A percentile compares a stretch with the other conserved stretches of the same genome.
Conservation (phyloP, 2,113 vertebrate species). For the Reinhardtius hippoglossoides region DNA sequence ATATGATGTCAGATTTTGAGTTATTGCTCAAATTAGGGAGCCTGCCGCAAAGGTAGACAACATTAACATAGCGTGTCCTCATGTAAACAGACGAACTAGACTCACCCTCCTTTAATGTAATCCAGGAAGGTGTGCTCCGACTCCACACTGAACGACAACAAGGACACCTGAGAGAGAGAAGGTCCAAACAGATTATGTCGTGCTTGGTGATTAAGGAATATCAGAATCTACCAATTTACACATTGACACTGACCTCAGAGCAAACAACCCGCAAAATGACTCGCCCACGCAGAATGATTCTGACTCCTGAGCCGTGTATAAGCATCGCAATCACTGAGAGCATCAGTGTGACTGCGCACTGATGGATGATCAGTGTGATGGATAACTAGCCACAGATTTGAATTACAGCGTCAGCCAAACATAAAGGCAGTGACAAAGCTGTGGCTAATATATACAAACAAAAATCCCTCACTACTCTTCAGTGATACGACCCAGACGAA, state of each 20-base stretch:
- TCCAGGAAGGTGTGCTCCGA: slow-evolving; percentile 94
- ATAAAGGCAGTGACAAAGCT: slow-evolving; percentile 36
- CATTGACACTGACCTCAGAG: slow-evolving; percentile 55
- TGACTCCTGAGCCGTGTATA: slow-evolving; percentile 34
- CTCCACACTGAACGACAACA: slow-evolving; percentile 92
- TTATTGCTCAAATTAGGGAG: neutral
- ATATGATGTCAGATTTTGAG: neutral
- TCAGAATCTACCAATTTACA: slow-evolving; percentile 37
- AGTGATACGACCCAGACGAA: slow-evolving; percentile 6
- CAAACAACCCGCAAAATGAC: slow-evolving; percentile 56
- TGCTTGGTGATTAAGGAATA: slow-evolving; percentile 39
- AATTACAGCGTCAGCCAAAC: slow-evolving; percentile 63
- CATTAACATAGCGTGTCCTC: neutral
- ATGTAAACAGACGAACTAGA: slow-evolving; percentile 15
- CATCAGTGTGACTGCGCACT: slow-evolving; percentile 15
- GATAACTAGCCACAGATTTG: slow-evolving; percentile 68
- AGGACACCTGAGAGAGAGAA: slow-evolving; percentile 84
- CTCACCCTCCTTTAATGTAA: slow-evolving; percentile 98
- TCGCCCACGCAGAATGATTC: slow-evolving; percentile 41
- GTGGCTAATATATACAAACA: slow-evolving; percentile 17
- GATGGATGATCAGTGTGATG: slow-evolving; percentile 59
- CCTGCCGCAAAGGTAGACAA: neutral
- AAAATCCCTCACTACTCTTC: slow-evolving; percentile 33
- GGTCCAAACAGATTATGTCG: slow-evolving; percentile 44
- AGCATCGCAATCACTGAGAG: slow-evolving; percentile 55